Conservation (phyloP, 2,797 vertebrate species). For the Urocyon cinereoargenteus region DNA sequence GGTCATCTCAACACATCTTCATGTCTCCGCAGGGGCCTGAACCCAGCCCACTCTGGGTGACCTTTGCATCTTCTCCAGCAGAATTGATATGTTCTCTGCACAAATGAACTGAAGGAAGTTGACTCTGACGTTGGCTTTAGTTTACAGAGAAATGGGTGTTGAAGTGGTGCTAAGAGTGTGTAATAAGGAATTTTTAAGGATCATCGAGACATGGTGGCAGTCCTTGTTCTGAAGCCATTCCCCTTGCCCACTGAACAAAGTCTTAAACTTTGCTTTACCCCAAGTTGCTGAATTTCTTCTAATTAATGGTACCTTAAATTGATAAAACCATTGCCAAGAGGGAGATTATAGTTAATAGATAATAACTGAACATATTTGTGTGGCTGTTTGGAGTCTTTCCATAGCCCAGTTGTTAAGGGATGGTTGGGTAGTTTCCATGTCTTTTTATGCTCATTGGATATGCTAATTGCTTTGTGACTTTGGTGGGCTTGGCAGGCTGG, state of each 20-base stretch:
- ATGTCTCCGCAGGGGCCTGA: background rate
- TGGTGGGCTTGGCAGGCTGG: background rate
- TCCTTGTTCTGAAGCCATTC: background rate
- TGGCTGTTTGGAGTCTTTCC: background rate
- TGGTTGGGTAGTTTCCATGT: background rate
- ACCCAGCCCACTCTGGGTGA: background rate
- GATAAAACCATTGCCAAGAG: background rate
- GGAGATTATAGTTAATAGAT: slow-evolving; percentile 8
- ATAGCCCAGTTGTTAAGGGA: background rate
- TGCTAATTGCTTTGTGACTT: background rate
- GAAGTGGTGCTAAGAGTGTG: background rate
- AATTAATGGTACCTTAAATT: background rate
- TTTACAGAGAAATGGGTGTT: background rate
- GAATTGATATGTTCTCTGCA: background rate
- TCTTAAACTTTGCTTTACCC: background rate
- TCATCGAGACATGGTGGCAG: background rate
- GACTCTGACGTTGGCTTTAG: background rate
- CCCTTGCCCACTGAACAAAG: background rate
- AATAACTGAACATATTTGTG: background rate
- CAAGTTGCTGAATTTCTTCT: background rate
- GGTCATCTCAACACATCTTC: background rate
- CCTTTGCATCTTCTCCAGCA: background rate
- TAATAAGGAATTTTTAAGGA: background rate
- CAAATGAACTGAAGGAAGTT: background rate
- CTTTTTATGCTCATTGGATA: background rate